phyloP scores from a whole-genome alignment of 2,113 vertebrate species.

The Tiliqua scincoides region DNA sequence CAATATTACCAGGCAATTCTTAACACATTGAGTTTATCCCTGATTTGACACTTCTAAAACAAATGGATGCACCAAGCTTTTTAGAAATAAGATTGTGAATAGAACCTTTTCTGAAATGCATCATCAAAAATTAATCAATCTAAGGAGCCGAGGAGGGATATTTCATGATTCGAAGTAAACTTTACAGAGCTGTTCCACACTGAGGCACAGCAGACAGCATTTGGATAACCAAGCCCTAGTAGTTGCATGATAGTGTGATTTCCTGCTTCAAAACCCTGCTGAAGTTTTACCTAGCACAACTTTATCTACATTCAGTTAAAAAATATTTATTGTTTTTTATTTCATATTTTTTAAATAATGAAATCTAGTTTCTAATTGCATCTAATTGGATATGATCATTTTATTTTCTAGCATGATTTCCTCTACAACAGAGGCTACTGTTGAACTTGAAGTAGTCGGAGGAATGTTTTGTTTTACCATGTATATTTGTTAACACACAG shows the following conservation, averaged over 20 bases:
- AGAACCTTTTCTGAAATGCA: constrained; percentile 35
- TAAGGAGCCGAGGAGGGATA: constrained; percentile 17
- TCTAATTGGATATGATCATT: background rate
- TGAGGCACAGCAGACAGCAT: background rate
- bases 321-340: background rate
- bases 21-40: constrained; percentile 77
- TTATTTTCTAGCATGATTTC: background rate
- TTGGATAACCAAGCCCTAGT: background rate
- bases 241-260: background rate
- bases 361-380: background rate
- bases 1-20: constrained; percentile 80
- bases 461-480: background rate
- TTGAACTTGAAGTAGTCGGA: background rate
- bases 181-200: background rate
- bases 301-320: background rate
- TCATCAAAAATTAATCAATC: constrained; percentile 69
- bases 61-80: constrained; percentile 67
- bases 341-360: background rate
- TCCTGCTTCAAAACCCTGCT: background rate
- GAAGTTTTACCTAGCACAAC: background rate
- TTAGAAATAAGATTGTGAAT: constrained; percentile 54
- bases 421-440: background rate
- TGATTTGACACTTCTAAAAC: constrained; percentile 77
- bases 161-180: constrained; percentile 13
- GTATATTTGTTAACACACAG: background rate